Conservation (phyloP, 2,888 invertebrate species). For the Mystacides longicornis region DNA sequence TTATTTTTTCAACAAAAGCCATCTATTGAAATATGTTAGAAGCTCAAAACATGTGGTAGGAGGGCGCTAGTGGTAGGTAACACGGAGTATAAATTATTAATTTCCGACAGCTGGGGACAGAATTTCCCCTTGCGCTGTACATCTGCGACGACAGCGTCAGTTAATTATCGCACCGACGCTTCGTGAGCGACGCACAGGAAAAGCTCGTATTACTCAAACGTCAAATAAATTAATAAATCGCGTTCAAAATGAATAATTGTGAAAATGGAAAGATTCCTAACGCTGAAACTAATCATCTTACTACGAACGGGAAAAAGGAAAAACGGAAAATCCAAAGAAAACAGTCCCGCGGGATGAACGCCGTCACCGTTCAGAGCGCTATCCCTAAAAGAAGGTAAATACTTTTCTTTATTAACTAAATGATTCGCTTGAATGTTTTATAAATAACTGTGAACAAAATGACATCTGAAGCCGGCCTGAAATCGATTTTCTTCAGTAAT, state of each 20-base stretch:
- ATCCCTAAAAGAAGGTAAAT: slow-evolving; percentile 5
- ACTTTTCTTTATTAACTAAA: neutral
- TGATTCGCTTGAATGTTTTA: too few species aligned
- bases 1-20: too few species aligned
- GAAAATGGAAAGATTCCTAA: neutral
- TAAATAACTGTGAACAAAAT: too few species aligned
- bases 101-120: too few species aligned
- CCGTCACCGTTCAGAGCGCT: neutral
- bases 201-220: slow-evolving; percentile 9
- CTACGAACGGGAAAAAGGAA: neutral
- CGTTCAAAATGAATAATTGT: slow-evolving; percentile 13
- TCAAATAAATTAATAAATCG: slow-evolving; percentile 12
- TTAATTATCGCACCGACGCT: slow-evolving; percentile 6
- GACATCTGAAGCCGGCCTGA: too few species aligned
- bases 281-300: neutral
- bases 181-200: slow-evolving; percentile 12
- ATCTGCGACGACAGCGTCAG: slow-evolving; percentile 11
- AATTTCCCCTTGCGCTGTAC: neutral
- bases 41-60: too few species aligned
- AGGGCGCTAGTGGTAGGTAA: too few species aligned
- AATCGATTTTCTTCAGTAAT: too few species aligned
- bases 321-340: slow-evolving; percentile 3
- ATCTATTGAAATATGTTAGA: too few species aligned
- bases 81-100: too few species aligned
- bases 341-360: slow-evolving; percentile 5